Percentiles rank a stretch among this genome's conserved stretches.
Evolutionary conservation across 2,797 vertebrate genomes (phyloP).

Genomic region (Salarias fasciatus): DNA sequence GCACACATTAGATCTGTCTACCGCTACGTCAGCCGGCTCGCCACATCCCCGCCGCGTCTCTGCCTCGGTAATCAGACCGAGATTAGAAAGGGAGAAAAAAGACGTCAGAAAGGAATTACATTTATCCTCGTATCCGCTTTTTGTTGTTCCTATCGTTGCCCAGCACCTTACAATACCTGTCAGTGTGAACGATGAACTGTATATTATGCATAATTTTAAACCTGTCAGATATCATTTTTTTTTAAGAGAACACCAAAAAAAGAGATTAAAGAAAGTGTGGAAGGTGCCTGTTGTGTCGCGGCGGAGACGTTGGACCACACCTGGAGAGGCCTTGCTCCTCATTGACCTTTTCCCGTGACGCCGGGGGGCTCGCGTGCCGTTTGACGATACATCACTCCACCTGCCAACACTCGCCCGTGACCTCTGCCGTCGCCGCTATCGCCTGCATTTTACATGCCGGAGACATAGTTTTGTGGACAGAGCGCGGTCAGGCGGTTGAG

Average conservation of each 20-base stretch:
- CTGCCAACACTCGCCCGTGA: slow-evolving; percentile 65
- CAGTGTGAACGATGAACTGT: slow-evolving; percentile 49
- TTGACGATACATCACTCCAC: slow-evolving; percentile 65
- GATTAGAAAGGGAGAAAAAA: slow-evolving; percentile 52
- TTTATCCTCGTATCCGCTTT: slow-evolving; percentile 57
- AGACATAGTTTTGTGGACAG: slow-evolving; percentile 26
- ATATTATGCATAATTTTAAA: slow-evolving; percentile 52
- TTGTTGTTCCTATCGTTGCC: slow-evolving; percentile 56
- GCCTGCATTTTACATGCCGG: slow-evolving; percentile 18
- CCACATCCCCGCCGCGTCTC: slow-evolving; percentile 58
- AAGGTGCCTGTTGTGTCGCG: slow-evolving; percentile 15
- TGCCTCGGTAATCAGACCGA: slow-evolving; percentile 62
- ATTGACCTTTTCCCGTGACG: slow-evolving; percentile 69
- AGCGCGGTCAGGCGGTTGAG: slow-evolving; percentile 33
- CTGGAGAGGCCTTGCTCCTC: slow-evolving; percentile 70
- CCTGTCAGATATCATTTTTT: slow-evolving; percentile 28
- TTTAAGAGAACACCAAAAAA: slow-evolving; percentile 17
- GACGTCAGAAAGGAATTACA: slow-evolving; percentile 51
- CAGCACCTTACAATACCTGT: slow-evolving; percentile 66
- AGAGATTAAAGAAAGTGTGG: slow-evolving; percentile 4
- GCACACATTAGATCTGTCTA: slow-evolving; percentile 84
- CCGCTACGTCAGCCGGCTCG: slow-evolving; percentile 43
- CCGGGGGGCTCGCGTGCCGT: slow-evolving; percentile 39
- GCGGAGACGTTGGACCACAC: slow-evolving; percentile 65
- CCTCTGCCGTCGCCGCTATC: slow-evolving; percentile 46